phyloP scores from a whole-genome alignment of 2,888 invertebrate species.

The Deroplatys truncata region DNA sequence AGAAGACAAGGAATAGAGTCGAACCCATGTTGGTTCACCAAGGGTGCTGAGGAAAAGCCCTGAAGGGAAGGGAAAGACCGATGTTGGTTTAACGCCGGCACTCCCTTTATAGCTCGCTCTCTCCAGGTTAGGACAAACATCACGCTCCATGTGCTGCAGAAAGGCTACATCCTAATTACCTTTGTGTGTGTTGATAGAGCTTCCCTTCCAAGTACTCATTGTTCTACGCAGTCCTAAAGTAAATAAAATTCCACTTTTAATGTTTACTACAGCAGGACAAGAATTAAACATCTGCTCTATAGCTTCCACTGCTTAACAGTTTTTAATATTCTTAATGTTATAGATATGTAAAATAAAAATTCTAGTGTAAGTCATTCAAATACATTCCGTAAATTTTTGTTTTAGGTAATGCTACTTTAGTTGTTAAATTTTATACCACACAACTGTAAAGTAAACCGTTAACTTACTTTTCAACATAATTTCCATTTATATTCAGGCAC shows the following conservation, averaged over 20 bases:
- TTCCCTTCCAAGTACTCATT: not conserved
- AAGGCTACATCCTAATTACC: not conserved
- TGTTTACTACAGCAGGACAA: not conserved
- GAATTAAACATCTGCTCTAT: too few relatives aligned
- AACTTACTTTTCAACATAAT: too few relatives aligned
- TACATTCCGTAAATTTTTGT: too few relatives aligned
- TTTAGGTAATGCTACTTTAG: too few relatives aligned
- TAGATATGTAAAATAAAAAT: too few relatives aligned
- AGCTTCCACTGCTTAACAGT: too few relatives aligned
- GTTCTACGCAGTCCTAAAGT: not conserved
- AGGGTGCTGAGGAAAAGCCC: too few relatives aligned
- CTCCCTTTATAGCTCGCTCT: not conserved
- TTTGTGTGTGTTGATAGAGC: not conserved
- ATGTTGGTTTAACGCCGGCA: not conserved
- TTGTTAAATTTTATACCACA: too few relatives aligned
- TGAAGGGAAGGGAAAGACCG: not conserved
- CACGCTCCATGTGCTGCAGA: not conserved
- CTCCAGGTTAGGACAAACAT: not conserved
- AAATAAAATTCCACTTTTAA: not conserved
- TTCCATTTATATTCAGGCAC: too few relatives aligned
- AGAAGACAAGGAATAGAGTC: not conserved
- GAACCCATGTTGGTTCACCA: not conserved
- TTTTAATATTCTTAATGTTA: too few relatives aligned
- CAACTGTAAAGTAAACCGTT: too few relatives aligned
- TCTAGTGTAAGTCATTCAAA: too few relatives aligned